Base-by-base conservation (phyloP, 2,888 invertebrate genomes). In the Dasypogon diadema region DNA sequence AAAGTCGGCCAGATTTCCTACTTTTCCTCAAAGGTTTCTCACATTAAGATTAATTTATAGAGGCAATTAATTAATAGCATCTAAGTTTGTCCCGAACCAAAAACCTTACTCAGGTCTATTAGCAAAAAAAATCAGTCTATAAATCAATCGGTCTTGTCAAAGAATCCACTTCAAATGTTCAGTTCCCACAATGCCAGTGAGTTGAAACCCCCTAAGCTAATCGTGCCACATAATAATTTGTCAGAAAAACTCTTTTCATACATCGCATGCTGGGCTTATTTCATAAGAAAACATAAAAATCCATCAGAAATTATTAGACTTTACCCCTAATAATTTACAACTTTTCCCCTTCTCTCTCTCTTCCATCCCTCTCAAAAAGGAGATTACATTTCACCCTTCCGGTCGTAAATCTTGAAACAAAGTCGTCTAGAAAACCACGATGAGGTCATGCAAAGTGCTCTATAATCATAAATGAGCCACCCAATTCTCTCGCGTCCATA, bases 401-500 rank as follows among this genome's bases (percentile, higher is more conserved):
- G 65, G 46, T 65, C 65, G 46, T 65, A 65, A 65, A 65, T 65
- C 46, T 34, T 24, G 46, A 48, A 46, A 65, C n/a, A 65, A 65
- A 65, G 65, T 65, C 65, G 46, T 65, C 48, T 48, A 65, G 46
- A 46, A 48, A 65, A 24, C 48, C 65, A 48, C 46, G 65, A 70
- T 70, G 70, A 70, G 70, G 70, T 70, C 70, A 70, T 70, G 70
- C 70, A 70, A 70, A 70, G 34, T 70, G 54, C 51, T 34, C 30
- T 21, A 51, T 54, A 70, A 70, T 54, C 70, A 70, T 70, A 70
- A 54, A 70, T 30, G 70, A 70, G 24, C 70, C 54, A 70, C 54
- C 70, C 70, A 70, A 70, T 54, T 70, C 70, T 70, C 51, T 70
- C 70, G 70, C 70, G 70, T 18, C 70, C 54, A 54, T 70, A 68